Evolutionary conservation across 2,888 invertebrate genomes (phyloP).

Genomic region (Rhagium mordax): DNA sequence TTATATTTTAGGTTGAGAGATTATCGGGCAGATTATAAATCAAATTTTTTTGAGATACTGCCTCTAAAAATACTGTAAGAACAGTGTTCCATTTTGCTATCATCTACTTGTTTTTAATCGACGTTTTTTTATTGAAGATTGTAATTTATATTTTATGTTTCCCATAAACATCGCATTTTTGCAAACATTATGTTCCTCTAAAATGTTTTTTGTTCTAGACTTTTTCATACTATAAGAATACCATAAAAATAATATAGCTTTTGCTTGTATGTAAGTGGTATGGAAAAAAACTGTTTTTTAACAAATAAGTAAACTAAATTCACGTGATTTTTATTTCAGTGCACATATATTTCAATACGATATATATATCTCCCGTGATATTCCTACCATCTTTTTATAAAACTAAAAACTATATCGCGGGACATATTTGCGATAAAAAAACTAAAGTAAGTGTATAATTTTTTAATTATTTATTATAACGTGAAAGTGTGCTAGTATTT

Average conservation of each 20-base stretch:
- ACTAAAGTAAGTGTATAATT: constrained; percentile 50
- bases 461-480: constrained; percentile 60
- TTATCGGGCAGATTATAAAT: constrained; percentile 51
- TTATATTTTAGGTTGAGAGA: constrained; percentile 34
- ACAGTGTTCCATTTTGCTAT: constrained; percentile 62
- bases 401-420: constrained; percentile 51
- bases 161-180: constrained; percentile 44
- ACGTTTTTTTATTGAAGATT: constrained; percentile 38
- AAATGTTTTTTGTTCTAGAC: constrained; percentile 45
- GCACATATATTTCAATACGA: constrained; percentile 47
- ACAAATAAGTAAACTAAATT: constrained; percentile 52
- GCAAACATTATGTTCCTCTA: constrained; percentile 53
- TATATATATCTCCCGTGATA: constrained; percentile 45
- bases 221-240: constrained; percentile 54
- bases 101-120: constrained; percentile 38
- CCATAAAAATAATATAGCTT: constrained; percentile 59
- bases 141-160: constrained; percentile 37
- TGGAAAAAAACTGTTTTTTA: constrained; percentile 57
- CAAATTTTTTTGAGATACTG: constrained; percentile 61
- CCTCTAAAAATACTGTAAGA: constrained; percentile 58
- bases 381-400: constrained; percentile 53
- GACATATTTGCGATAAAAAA: constrained; percentile 41
- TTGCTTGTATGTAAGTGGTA: constrained; percentile 59
- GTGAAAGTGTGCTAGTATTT: constrained; percentile 49
- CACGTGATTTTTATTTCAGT: constrained; percentile 53